Base-by-base conservation (phyloP, 2,113 vertebrate species). In the Enhydra lutris region DNA sequence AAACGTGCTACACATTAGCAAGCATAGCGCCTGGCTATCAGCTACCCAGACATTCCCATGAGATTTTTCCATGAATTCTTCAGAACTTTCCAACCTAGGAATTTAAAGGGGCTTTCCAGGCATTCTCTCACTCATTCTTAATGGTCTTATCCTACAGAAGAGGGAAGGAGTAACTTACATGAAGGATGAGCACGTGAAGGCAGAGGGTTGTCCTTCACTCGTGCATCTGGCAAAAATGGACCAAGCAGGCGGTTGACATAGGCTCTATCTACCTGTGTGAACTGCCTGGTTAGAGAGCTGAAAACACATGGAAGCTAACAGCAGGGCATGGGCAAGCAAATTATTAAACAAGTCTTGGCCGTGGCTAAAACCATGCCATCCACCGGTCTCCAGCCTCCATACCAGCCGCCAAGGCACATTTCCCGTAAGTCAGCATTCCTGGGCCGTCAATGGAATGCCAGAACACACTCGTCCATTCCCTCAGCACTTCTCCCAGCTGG, bases 11-110 rank as follows among this genome's bases (percentile, higher is more conserved):
- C 59, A 85, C 17, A 24, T 61, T 42, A 78, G 34, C 80, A 79
- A 78, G 73, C 15, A 6, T 80, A 45, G 13, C 7, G 24, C 52
- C 42, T 47, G 36, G 45, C 84, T 63, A 57, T 39, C 36, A 65
- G 20, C 50, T 93, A 71, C 61, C 50, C 71, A 93, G 63, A 69
- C 29, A 36, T 31, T 71, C 55, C 45, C 59, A 71, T 15, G 83
- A 89, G 50, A 83, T 88, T 88, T 36, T 78, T 78, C 47, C 45
- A 80, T 23, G 31, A 92, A 80, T 67, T 97, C 81, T 78, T 93
- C 80, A 79, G 85, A 93, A 90, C 42, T 80, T 47, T 31, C 83
- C 79, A 59, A 69, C 4, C 36, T 50, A 10, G 12, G 45, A 61
- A 76, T 23, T 47, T 65, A 85, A 78, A 34, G 52, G 76, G 50